phyloP scores from a whole-genome alignment of 2,797 vertebrate species.

The Darevskia nairensis region DNA sequence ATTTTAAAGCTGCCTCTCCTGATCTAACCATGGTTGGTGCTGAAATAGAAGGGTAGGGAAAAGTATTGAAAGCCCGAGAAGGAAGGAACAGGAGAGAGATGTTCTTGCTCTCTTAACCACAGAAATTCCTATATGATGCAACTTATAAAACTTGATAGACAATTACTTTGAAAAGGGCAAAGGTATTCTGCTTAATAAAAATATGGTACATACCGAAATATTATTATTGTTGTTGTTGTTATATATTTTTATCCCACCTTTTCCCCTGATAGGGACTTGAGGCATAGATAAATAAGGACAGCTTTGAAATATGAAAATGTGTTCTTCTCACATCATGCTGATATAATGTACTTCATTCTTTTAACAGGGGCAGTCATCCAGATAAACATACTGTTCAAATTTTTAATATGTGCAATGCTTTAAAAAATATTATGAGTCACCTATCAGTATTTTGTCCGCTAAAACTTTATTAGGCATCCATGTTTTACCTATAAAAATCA shows the following conservation, averaged over 20 bases:
- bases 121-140: background rate
- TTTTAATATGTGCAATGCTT: background rate
- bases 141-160: background rate
- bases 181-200: background rate
- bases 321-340: background rate
- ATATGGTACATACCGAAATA: background rate
- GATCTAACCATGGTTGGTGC: background rate
- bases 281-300: too few relatives aligned
- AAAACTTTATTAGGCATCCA: background rate
- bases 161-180: background rate
- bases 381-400: background rate
- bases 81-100: background rate
- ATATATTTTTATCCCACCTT: too few relatives aligned
- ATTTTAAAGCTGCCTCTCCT: background rate
- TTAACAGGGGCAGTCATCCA: background rate
- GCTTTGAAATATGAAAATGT: background rate
- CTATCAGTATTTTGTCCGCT: background rate
- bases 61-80: background rate
- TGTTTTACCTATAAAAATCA: constrained; percentile 9
- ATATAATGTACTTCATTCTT: background rate
- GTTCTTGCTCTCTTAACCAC: background rate
- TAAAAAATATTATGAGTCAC: background rate
- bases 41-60: background rate
- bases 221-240: background rate
- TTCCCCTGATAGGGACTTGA: too few relatives aligned